Evolutionary conservation across 2,888 invertebrate species (phyloP).

Genomic region (Lithophane semibrunnea): DNA sequence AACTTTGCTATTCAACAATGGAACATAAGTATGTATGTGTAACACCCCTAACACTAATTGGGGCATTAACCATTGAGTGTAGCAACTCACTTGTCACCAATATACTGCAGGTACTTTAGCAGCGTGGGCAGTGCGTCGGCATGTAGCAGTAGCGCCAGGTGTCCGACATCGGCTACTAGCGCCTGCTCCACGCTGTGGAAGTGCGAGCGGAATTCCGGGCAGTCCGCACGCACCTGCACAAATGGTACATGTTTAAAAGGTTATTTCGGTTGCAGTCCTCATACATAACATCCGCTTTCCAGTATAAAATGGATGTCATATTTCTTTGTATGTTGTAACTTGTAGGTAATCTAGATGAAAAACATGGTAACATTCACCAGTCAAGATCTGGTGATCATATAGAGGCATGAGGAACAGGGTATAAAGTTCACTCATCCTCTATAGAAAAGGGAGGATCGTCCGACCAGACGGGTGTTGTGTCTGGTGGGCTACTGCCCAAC

Average conservation of each 20-base stretch:
- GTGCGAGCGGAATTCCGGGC: constrained; percentile 95
- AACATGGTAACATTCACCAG: neutral
- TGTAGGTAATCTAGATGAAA: neutral
- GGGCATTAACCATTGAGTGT: neutral
- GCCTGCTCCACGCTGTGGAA: constrained; percentile 95
- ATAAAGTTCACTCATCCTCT: too few species aligned
- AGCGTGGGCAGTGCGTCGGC: constrained; percentile 93
- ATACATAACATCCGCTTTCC: neutral
- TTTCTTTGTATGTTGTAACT: too few species aligned
- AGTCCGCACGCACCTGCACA: constrained; percentile 93
- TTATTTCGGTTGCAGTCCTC: too few species aligned
- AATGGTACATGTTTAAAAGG: neutral
- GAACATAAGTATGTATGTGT: neutral
- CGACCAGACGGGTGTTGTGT: too few species aligned
- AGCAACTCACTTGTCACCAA: constrained; percentile 90
- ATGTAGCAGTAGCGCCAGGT: constrained; percentile 91
- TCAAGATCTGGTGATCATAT: neutral
- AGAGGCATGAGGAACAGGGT: too few species aligned
- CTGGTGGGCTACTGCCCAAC: too few species aligned
- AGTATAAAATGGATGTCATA: neutral
- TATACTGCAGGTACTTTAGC: constrained; percentile 92
- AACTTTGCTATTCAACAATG: too few species aligned
- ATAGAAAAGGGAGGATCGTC: too few species aligned
- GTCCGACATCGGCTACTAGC: constrained; percentile 92
- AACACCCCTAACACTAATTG: neutral